Evolutionary conservation across 2,113 vertebrate species (phyloP).

Genomic region (Rostratula benghalensis): DNA sequence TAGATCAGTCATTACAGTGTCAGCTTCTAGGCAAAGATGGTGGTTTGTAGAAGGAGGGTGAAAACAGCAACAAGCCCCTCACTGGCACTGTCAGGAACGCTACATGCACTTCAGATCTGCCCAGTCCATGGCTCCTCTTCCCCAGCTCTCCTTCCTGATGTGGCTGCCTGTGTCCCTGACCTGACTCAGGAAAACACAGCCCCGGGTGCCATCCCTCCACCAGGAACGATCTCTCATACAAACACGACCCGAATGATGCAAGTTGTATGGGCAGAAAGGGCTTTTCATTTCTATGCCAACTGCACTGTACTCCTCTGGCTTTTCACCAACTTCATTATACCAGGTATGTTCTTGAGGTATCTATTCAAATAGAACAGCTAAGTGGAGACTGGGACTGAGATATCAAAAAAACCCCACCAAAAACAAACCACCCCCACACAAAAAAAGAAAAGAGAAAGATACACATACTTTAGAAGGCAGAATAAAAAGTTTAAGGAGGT

Average conservation of each 20-base stretch:
- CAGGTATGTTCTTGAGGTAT: not conserved
- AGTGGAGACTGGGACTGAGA: not conserved
- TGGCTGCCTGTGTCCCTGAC: not conserved
- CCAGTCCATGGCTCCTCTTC: not conserved
- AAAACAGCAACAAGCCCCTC: not conserved
- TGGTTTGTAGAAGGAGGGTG: not conserved
- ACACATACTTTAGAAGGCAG: not conserved
- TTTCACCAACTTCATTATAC: not conserved
- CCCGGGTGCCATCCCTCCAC: not conserved
- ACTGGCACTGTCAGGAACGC: not conserved
- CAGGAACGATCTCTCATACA: not conserved
- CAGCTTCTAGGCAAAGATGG: not conserved
- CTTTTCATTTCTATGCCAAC: not conserved
- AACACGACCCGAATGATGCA: not conserved
- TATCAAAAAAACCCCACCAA: not conserved
- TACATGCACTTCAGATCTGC: not conserved
- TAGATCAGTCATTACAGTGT: not conserved
- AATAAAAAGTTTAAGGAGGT: slow-evolving; percentile 8
- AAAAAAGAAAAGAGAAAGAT: not conserved
- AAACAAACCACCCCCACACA: too few relatives aligned
- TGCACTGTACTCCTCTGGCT: not conserved
- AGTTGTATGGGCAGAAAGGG: not conserved
- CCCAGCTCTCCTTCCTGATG: not conserved
- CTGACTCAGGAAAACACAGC: not conserved
- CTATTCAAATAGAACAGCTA: not conserved